phyloP scores from a whole-genome alignment of 2,888 invertebrate species.

The Tethea ocularis region DNA sequence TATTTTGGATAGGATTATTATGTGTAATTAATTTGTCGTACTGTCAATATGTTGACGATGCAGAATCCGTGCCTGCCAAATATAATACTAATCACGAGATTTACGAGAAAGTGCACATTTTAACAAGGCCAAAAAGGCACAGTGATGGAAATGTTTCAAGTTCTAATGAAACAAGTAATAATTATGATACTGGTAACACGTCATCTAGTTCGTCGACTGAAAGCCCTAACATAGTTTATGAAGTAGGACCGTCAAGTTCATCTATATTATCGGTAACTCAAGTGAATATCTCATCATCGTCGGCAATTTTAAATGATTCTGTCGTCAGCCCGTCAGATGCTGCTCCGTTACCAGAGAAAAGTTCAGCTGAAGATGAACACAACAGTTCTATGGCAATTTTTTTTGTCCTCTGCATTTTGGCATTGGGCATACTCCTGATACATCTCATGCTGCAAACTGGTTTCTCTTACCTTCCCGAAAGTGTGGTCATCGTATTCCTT shows the following conservation, averaged over 20 bases:
- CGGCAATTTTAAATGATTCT: conserved; percentile 60
- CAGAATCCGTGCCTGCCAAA: not conserved
- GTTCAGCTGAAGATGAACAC: conserved; percentile 97
- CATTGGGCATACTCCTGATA: conserved; percentile 96
- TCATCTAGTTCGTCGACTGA: conserved; percentile 57
- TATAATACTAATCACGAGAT: conserved; percentile 1
- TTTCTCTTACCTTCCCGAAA: conserved; percentile 98
- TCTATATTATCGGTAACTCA: conserved; percentile 58
- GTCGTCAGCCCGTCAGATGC: conserved; percentile 87
- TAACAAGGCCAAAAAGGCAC: conserved; percentile 64
- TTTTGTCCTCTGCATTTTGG: conserved; percentile 97
- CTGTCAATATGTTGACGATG: conserved; percentile 22
- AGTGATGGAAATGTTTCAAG: conserved; percentile 46
- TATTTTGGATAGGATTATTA: conserved; percentile 40
- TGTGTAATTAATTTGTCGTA: conserved; percentile 30
- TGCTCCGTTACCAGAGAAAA: conserved; percentile 92
- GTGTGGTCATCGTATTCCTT: conserved; percentile 97
- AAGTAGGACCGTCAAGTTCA: conserved; percentile 61
- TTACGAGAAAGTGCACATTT: conserved; percentile 21
- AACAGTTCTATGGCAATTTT: conserved; percentile 98
- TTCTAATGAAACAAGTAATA: conserved; percentile 57
- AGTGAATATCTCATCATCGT: conserved; percentile 66
- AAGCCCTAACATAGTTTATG: conserved; percentile 56
- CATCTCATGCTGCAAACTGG: conserved; percentile 97
- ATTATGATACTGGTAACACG: conserved; percentile 36